Evolutionary conservation across 2,888 invertebrate genomes (phyloP).

Genomic region (Dichetophora obliterata): DNA sequence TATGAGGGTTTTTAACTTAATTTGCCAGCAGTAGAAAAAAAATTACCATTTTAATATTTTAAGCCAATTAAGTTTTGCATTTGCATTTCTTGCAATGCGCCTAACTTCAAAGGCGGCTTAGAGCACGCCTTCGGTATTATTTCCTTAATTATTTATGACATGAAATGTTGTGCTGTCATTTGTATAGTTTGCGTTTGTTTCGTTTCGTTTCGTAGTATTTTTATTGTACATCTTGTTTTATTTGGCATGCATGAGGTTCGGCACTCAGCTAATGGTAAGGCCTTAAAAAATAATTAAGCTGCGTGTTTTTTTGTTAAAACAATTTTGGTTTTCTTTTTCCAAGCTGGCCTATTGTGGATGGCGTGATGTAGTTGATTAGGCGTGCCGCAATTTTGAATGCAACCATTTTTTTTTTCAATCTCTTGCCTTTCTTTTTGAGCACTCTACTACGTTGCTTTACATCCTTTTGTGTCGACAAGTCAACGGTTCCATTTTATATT

Average conservation of each 20-base stretch:
- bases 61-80: not conserved
- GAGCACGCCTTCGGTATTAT: slow-evolving; percentile 17
- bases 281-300: slow-evolving; percentile 24
- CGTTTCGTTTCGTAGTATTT: slow-evolving; percentile 1
- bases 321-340: too few relatives aligned
- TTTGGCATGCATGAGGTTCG: slow-evolving; percentile 9
- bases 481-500: slow-evolving; percentile 1
- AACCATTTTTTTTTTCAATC: not conserved
- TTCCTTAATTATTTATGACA: slow-evolving; percentile 29
- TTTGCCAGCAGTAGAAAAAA: not conserved
- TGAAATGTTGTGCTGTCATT: not conserved
- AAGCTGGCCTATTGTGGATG: slow-evolving; percentile 27
- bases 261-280: slow-evolving; percentile 54
- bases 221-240: not conserved
- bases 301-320: slow-evolving; percentile 6
- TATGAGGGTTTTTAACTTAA: not conserved
- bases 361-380: slow-evolving; percentile 28
- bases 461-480: not conserved
- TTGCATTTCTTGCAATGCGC: not conserved
- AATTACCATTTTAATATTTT: not conserved
- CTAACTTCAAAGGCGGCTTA: not conserved
- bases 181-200: not conserved
- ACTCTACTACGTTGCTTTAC: not conserved
- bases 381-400: slow-evolving; percentile 13
- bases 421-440: not conserved